These are phyloP conservation scores for Trichogramma dendrolimi DNA, from an alignment of 2,888 invertebrate species.

Conservation along the genomic window DNA sequence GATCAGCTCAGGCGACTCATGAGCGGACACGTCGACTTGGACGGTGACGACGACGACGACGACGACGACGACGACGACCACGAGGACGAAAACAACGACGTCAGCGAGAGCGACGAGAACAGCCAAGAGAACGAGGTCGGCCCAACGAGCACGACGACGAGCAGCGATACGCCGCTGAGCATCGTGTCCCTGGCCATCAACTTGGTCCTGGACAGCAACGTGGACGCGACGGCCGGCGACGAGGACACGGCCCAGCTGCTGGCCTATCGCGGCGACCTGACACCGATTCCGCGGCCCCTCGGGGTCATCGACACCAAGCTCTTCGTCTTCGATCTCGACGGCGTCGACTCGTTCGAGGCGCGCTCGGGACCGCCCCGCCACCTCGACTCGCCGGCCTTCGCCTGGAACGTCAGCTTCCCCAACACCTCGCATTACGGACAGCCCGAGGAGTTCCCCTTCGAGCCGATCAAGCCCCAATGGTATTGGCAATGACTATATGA, in stretches of 20 bases:
- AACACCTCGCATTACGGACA: conserved; percentile 65
- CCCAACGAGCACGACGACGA: too few relatives aligned
- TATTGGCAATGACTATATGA: neutral
- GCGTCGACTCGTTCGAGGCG: conserved; percentile 43
- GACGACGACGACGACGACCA: conserved; percentile 5
- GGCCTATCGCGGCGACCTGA: conserved; percentile 45
- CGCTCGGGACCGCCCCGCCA: conserved; percentile 45
- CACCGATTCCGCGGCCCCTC: conserved; percentile 46
- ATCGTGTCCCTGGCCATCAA: too few relatives aligned
- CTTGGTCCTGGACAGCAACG: neutral
- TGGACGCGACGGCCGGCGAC: neutral
- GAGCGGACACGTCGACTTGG: conserved; percentile 55
- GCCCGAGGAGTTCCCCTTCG: conserved; percentile 71
- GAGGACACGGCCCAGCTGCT: conserved; percentile 31
- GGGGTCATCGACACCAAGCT: conserved; percentile 61
- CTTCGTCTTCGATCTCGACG: conserved; percentile 50
- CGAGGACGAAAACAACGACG: conserved; percentile 6
- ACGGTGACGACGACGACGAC: conserved; percentile 7
- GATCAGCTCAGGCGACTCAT: conserved; percentile 56
- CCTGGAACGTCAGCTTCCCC: conserved; percentile 69
- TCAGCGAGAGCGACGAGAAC: neutral
- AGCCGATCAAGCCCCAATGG: conserved; percentile 40
- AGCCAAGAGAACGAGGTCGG: neutral
- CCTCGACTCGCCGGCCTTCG: conserved; percentile 57
- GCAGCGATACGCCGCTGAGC: too few relatives aligned